Evolutionary conservation across 2,797 vertebrate genomes (phyloP), one percentile per base, ranked within the genome.

Genomic region (Pipistrellus kuhlii): DNA sequence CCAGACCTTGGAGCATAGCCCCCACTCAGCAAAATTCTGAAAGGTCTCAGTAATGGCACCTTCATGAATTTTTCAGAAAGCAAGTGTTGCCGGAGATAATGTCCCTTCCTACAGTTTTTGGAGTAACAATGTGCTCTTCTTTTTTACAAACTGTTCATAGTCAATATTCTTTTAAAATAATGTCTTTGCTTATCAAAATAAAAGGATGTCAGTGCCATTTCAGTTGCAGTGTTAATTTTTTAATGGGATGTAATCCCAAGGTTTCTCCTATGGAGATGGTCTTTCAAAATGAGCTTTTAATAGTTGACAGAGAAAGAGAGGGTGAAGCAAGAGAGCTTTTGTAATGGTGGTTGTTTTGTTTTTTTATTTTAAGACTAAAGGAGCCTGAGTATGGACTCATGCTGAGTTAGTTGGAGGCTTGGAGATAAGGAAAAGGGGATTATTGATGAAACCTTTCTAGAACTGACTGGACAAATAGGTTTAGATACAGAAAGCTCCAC

Each of bases 341-440:
- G n/a, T 0, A 1, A 5, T 3, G 4, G 48, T 10, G 8, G 25
- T 8, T 0, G 2, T 38, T 7, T 38, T 1, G 4, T 12, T 14
- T 20, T 20, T 68, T 59, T 4, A 18, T 32, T 10, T 17, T 30
- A 20, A 53, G 35, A 11, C 0, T 10, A 35, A 9, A 44, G 41
- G 32, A 46, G 3, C 0, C 4, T 0, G 27, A 11, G 20, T 13
- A 21, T 1, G 20, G 30, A 13, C 32, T 18, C 6, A 6, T 15
- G 55, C 12, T 27, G n/a, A 9, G 30, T 48, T 9, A 0, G 9
- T 12, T 0, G 5, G 30, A n/a, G 30, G 3, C 2, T 6, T n/a
- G 14, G 53, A 27, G 46, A 30, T 11, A 6, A 35, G 38, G 17
- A n/a, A 38, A 35, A 6, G 59, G 1, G 3, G 5, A 0, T 1